Percentiles rank a stretch among this genome's conserved stretches.
phyloP scores from a whole-genome alignment of 2,888 invertebrate genomes.

The Lapara coniferarum region DNA sequence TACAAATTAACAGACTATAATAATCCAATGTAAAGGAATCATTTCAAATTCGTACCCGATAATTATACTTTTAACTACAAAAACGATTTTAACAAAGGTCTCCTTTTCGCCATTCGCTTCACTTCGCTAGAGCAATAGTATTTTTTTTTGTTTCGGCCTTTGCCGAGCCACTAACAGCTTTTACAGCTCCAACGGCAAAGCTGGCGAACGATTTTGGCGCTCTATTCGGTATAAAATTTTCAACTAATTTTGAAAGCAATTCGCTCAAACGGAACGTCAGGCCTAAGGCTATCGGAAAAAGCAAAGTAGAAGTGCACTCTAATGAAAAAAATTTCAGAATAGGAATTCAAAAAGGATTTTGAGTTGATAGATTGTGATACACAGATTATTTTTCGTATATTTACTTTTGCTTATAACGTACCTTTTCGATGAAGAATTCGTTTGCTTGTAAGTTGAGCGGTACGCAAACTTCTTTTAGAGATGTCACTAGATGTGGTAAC shows the following conservation, averaged over 20 bases:
- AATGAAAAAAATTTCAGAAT: background rate
- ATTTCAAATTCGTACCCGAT: too few species aligned
- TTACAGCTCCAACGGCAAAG: constrained; percentile 10
- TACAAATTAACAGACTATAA: too few species aligned
- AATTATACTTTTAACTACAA: too few species aligned
- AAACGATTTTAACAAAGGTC: too few species aligned
- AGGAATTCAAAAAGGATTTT: too few species aligned
- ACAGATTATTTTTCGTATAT: too few species aligned
- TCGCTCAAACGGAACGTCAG: background rate
- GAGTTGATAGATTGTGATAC: too few species aligned
- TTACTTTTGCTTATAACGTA: constrained; percentile 34
- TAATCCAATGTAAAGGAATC: too few species aligned
- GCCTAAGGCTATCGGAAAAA: background rate
- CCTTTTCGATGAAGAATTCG: constrained; percentile 92
- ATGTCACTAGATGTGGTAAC: constrained; percentile 83
- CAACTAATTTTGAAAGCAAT: constrained; percentile 13
- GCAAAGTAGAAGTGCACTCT: background rate
- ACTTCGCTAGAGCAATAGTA: background rate
- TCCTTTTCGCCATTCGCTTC: background rate
- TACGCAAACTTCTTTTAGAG: constrained; percentile 85
- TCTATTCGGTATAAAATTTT: constrained; percentile 16
- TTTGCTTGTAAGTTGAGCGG: constrained; percentile 92
- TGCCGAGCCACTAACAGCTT: background rate
- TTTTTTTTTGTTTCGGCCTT: background rate
- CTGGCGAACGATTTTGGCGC: constrained; percentile 20